Evolutionary conservation across 2,888 invertebrate species (phyloP), one percentile per base, ranked within the genome.

Genomic region (Lasioglossum oenotherae): DNA sequence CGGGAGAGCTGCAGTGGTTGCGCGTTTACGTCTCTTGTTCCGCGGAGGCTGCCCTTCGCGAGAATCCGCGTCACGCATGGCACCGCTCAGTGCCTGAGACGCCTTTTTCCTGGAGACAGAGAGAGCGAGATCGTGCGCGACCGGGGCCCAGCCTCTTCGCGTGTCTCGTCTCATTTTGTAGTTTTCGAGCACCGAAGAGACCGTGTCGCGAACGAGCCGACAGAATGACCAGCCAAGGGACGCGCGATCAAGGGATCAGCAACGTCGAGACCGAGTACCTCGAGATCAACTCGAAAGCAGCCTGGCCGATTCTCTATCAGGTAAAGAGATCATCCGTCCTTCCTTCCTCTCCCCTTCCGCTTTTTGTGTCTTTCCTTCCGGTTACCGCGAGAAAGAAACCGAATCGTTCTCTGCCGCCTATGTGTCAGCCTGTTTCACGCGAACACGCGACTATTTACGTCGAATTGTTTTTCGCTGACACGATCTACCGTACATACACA

Each of bases 221-320:
- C 92, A 93, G 89, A 86, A 94, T 94, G 94, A 93, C 89, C 88
- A 90, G 80, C 82, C 84, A 88, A 53, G 88, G 85, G 82, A 88
- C 90, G 87, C 89, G 85, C 78, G 91, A 93, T 74, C 88, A 91
- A 75, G 89, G 91, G 81, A 92, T 92, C 88, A 96, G 95, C 94
- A 96, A 96, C 94, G 96, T 98, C 89, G 97, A 98, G 95, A 96
- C 96, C 78, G 98, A 98, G 95, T 98, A 97, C 95, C 95, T 96
- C 92, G 97, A 97, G 94, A 96, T 98, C 92, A 97, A 96, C 93
- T 96, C 96, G 90, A 97, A 96, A 93, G 96, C 96, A 94, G 97
- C 97, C 89, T 98, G 98, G 98, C 95, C 96, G 87, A 95, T 96
- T 89, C 95, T 97, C 89, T 98, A 97, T 95, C 97, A 97, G 97